phyloP scores from a whole-genome alignment of 2,888 invertebrate genomes.

The Gasteruption jaculator region DNA sequence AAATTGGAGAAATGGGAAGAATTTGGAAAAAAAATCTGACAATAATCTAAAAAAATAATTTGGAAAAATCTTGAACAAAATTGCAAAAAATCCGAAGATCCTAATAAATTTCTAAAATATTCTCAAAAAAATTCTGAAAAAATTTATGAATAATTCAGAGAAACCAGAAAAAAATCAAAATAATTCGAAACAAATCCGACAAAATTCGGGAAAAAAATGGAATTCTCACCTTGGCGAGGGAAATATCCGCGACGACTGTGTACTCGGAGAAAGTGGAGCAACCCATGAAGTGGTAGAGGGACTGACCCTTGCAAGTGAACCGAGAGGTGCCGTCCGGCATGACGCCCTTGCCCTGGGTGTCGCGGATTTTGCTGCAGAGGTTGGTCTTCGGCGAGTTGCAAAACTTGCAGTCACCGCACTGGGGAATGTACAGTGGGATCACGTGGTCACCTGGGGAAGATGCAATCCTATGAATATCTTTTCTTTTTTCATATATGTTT shows the following conservation, averaged over 20 bases:
- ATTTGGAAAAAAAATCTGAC: no score
- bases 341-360: constrained; percentile 80
- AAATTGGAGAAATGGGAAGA: no score
- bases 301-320: constrained; percentile 77
- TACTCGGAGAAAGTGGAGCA: constrained; percentile 92
- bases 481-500: neutral
- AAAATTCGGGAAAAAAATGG: neutral
- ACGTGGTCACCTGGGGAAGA: constrained; percentile 79
- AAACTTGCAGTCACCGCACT: constrained; percentile 95
- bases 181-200: neutral
- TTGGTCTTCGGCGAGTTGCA: constrained; percentile 95
- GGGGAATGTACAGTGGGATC: constrained; percentile 94
- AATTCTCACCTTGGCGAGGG: constrained; percentile 77
- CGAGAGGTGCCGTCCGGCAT: constrained; percentile 91
- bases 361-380: constrained; percentile 88
- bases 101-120: no score
- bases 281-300: constrained; percentile 92
- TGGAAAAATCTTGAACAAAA: no score
- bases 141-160: neutral
- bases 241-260: constrained; percentile 92
- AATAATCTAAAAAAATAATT: no score
- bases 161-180: neutral
- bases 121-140: no score
- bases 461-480: constrained; percentile 9
- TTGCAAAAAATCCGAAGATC: no score